Conservation (phyloP, 2,113 vertebrate species). For the Promerops cafer region DNA sequence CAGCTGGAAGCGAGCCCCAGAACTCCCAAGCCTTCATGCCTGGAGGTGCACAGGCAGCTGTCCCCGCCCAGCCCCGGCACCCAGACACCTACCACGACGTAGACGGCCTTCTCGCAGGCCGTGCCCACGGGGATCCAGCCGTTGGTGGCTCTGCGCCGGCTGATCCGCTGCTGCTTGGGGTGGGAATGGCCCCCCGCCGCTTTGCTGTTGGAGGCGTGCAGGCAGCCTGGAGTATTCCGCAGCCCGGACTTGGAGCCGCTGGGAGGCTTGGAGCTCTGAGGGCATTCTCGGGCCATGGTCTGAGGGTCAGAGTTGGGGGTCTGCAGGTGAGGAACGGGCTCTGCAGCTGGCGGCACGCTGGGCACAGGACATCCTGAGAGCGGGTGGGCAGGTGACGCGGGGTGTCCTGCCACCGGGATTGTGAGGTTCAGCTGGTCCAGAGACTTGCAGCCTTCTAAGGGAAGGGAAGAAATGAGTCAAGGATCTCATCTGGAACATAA, state of each 20-base stretch:
- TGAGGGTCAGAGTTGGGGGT: conserved; percentile 89
- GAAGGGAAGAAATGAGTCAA: not conserved
- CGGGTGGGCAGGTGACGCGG: conserved; percentile 83
- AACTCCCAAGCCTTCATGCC: not conserved
- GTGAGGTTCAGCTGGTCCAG: conserved; percentile 88
- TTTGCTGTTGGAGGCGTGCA: conserved; percentile 82
- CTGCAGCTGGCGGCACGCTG: conserved; percentile 89
- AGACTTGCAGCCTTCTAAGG: conserved; percentile 77
- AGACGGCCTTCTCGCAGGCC: conserved; percentile 92
- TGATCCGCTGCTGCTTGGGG: conserved; percentile 84
- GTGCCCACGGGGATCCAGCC: conserved; percentile 92
- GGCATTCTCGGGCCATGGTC: conserved; percentile 85
- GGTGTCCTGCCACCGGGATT: conserved; percentile 81
- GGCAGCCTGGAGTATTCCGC: conserved; percentile 75
- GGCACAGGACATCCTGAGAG: conserved; percentile 94
- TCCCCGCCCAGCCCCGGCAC: fast-evolving
- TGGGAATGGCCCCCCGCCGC: conserved; percentile 69
- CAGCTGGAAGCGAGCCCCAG: not conserved
- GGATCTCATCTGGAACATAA: not conserved
- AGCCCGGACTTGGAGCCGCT: conserved; percentile 88
- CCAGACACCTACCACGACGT: conserved; percentile 84
- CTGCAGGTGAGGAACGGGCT: conserved; percentile 88
- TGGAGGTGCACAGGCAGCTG: too few relatives aligned
- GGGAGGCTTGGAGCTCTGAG: conserved; percentile 91
- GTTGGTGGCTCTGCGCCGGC: conserved; percentile 85